Base-by-base conservation (phyloP, 2,113 vertebrate species). In the Erythrocercus mccallii region DNA sequence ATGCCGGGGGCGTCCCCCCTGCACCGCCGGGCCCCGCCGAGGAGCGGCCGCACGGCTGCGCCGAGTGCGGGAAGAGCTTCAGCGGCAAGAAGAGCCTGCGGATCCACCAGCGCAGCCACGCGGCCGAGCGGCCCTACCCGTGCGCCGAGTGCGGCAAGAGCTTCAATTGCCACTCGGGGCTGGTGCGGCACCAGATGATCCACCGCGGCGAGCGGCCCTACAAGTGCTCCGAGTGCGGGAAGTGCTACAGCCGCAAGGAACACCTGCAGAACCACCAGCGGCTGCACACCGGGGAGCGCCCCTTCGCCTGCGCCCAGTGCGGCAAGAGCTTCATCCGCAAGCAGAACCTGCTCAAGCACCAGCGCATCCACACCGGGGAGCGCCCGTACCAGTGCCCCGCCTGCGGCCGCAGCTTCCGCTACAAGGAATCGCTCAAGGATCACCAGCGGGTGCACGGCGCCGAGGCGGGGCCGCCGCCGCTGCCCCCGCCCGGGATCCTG, bases 211-310 rank as follows among this genome's bases (percentile, higher is more conserved):
- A 98, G 66, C 90, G 96, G n/a, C 97, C 98, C 31, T 98, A 97
- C 94, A 98, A 86, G 56, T 97, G 97, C 50, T 8, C 74, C 91
- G 97, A 98, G 20, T 99, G 99, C 11, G 98, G 98, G 8, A 99
- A 98, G 88, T 94, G 97, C 89, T 99, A 98, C 94, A 97, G 97
- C 96, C 98, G 98, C 90, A 94, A 97, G 24, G 98, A 98, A 8
- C 98, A 98, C 65, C 97, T 98, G 78, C 98, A 98, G 92, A 96
- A 98, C 77, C 98, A 99, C 96, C 97, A 98, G 95, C 97, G 97
- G 56, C 91, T 98, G 85, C 96, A 98, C 98, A 98, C 98, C 74
- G 86, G 99, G 56, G 97, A 98, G 95, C 79, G 94, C 33, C 99
- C 98, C 25, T 98, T 98, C 94, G 94, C 97, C 11, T 99, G 99